phyloP scores from a whole-genome alignment of 2,888 invertebrate genomes.

The Leucoma salicis region DNA sequence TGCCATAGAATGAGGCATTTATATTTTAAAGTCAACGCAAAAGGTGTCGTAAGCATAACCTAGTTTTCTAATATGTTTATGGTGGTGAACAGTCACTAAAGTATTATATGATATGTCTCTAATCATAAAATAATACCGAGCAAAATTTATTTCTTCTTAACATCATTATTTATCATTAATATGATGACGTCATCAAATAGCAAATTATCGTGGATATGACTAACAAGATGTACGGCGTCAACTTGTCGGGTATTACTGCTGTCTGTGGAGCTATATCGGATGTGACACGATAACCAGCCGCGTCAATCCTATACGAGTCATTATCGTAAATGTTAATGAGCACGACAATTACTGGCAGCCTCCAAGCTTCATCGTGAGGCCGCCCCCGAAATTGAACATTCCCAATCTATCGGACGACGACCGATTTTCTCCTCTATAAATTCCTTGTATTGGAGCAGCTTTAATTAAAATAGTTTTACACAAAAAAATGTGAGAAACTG shows the following conservation, averaged over 20 bases:
- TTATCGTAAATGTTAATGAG: slow-evolving; percentile 80
- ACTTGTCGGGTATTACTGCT: slow-evolving; percentile 40
- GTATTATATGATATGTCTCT: too few relatives aligned
- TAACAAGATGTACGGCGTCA: slow-evolving; percentile 23
- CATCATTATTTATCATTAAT: slow-evolving; percentile 7
- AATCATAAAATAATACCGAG: too few relatives aligned
- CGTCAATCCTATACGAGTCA: slow-evolving; percentile 72
- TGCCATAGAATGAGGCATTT: too few relatives aligned
- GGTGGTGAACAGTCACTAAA: too few relatives aligned
- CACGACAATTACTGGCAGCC: slow-evolving; percentile 69
- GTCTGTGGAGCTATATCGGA: slow-evolving; percentile 52
- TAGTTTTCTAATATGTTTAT: too few relatives aligned
- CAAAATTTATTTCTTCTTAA: too few relatives aligned
- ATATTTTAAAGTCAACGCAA: too few relatives aligned
- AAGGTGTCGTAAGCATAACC: too few relatives aligned
- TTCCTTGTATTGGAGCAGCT: slow-evolving; percentile 63
- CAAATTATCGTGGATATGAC: slow-evolving; percentile 27
- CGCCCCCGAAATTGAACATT: slow-evolving; percentile 64
- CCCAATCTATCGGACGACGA: slow-evolving; percentile 63
- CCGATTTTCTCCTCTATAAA: slow-evolving; percentile 69
- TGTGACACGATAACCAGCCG: slow-evolving; percentile 53
- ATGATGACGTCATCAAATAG: slow-evolving; percentile 37
- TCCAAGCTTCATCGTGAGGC: slow-evolving; percentile 57
- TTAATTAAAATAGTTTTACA: slow-evolving; percentile 77
- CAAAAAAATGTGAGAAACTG: slow-evolving; percentile 61